Percentiles rank a stretch among this genome's conserved stretches.
These are phyloP conservation scores for Sorex araneus DNA, from an alignment of 2,113 vertebrate species.

Conservation along the genomic window DNA sequence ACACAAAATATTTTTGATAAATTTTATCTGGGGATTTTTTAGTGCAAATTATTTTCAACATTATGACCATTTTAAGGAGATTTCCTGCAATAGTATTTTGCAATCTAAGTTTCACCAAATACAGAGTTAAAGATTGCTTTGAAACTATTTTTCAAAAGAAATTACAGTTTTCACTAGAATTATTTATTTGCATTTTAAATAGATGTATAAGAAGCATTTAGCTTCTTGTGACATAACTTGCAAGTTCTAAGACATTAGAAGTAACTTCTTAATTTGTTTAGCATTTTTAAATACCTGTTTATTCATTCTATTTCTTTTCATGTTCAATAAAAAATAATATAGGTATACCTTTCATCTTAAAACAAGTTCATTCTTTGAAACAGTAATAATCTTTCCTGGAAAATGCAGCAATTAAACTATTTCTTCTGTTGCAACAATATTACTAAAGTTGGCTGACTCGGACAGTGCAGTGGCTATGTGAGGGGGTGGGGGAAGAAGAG, in stretches of 20 bases:
- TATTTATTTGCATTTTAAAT: conserved; percentile 38
- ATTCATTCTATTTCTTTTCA: background rate
- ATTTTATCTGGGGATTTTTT: too few relatives aligned
- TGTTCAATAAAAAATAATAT: background rate
- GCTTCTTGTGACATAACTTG: conserved; percentile 46
- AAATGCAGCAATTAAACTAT: background rate
- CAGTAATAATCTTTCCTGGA: background rate
- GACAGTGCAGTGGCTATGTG: too few relatives aligned
- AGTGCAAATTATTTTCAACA: background rate
- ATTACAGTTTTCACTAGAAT: conserved; percentile 13
- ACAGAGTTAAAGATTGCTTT: background rate
- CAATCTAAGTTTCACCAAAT: conserved; percentile 14
- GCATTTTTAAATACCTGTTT: conserved; percentile 8
- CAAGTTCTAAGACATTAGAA: conserved; percentile 16
- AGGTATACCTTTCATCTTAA: conserved; percentile 40
- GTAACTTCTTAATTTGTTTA: background rate
- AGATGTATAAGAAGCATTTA: background rate
- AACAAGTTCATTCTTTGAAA: conserved; percentile 13
- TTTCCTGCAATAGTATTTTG: conserved; percentile 20
- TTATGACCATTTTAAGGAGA: background rate
- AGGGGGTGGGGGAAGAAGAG: too few relatives aligned
- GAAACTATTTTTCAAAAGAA: background rate
- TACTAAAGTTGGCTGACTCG: too few relatives aligned
- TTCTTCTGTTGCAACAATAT: too few relatives aligned
- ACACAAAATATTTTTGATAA: too few relatives aligned